Percentiles rank a stretch among this genome's conserved stretches.
Conservation (phyloP, 2,113 vertebrate genomes). For the Syngnathus scovelli region DNA sequence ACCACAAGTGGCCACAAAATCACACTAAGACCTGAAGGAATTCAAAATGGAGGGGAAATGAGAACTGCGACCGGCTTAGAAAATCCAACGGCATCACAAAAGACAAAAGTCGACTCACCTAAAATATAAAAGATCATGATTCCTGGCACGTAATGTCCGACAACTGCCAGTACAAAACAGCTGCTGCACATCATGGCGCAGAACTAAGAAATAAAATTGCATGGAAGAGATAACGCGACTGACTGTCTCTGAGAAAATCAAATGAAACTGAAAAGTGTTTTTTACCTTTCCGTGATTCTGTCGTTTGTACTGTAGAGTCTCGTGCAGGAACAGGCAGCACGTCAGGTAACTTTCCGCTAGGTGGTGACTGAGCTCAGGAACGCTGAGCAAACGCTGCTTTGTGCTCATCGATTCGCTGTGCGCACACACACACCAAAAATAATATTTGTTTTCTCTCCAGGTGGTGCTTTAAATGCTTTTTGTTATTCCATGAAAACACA, state of each 20-base stretch:
- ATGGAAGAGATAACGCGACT: no score
- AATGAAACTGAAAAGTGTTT: no score
- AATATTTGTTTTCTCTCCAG: background rate
- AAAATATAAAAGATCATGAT: conserved; percentile 99
- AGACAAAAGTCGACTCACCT: conserved; percentile 79
- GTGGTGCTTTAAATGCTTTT: background rate
- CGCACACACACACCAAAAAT: conserved; percentile 20
- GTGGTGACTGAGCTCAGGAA: conserved; percentile 91
- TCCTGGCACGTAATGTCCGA: conserved; percentile 96
- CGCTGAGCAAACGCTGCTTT: conserved; percentile 84
- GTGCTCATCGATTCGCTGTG: conserved; percentile 76
- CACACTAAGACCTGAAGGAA: conserved; percentile 83
- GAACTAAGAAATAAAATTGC: conserved; percentile 74
- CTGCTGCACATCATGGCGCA: conserved; percentile 85
- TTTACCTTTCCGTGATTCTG: conserved; percentile 91
- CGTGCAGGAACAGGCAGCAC: conserved; percentile 87
- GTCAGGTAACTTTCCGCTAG: conserved; percentile 94
- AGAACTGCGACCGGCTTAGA: background rate
- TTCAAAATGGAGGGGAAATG: background rate
- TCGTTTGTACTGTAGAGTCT: conserved; percentile 90
- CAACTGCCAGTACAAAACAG: conserved; percentile 79
- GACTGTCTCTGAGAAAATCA: no score
- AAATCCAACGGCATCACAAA: background rate
- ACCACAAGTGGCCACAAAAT: conserved; percentile 96
- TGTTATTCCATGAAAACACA: conserved; percentile 1